A percentile compares a stretch with the other conserved stretches of the same genome.
These are phyloP conservation scores for Parnassius smintheus DNA, from an alignment of 2,888 invertebrate species.

Conservation along the genomic window DNA sequence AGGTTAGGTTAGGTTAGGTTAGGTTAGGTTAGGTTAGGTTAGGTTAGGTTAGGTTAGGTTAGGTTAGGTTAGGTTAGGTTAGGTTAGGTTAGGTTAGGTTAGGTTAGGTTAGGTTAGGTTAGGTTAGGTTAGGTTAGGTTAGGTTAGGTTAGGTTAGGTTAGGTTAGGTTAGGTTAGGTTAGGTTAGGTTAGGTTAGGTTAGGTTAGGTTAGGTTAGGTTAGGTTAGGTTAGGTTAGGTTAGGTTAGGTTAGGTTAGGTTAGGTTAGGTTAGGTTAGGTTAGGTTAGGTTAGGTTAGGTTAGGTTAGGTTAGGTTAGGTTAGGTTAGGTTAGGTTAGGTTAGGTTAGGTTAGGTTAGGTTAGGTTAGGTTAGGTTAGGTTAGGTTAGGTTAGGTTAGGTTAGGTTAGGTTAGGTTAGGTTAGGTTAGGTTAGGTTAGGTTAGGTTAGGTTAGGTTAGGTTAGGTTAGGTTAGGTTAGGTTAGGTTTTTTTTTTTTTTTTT, in stretches of 20 bases:
- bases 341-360: too few relatives aligned
- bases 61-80: slow-evolving; percentile 36
- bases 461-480: slow-evolving; percentile 7
- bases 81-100: slow-evolving; percentile 12
- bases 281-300: slow-evolving; percentile 38
- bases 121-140: slow-evolving; percentile 2
- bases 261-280: slow-evolving; percentile 37
- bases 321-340: slow-evolving; percentile 30
- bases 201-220: slow-evolving; percentile 26
- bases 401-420: too few relatives aligned
- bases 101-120: slow-evolving; percentile 4
- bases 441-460: too few relatives aligned
- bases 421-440: too few relatives aligned
- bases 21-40: slow-evolving; percentile 36
- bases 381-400: too few relatives aligned
- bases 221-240: slow-evolving; percentile 1
- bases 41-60: slow-evolving; percentile 35
- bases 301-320: slow-evolving; percentile 38
- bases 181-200: slow-evolving; percentile 20
- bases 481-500: too few relatives aligned
- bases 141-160: neutral
- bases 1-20: slow-evolving; percentile 34
- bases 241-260: slow-evolving; percentile 12
- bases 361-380: too few relatives aligned
- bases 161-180: slow-evolving; percentile 33